Evolutionary conservation across 2,797 vertebrate species (phyloP).

Genomic region (Gallinago solitaria): DNA sequence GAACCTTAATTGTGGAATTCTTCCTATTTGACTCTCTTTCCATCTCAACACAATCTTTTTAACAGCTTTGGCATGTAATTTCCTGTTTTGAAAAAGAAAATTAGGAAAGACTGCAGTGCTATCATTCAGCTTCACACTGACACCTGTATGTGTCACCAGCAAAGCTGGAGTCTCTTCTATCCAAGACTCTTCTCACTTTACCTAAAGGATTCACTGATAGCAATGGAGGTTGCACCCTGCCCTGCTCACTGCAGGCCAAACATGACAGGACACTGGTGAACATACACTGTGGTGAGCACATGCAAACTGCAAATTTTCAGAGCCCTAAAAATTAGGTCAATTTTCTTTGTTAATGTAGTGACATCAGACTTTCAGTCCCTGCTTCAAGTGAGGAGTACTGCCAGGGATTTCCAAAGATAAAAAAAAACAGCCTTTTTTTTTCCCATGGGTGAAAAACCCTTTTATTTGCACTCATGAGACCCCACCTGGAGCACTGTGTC

Average conservation of each 20-base stretch:
- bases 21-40: constrained; percentile 1
- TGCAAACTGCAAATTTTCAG: neutral
- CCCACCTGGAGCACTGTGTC: too few relatives aligned
- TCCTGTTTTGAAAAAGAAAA: neutral
- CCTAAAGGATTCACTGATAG: neutral
- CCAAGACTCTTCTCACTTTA: neutral
- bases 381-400: neutral
- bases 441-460: neutral
- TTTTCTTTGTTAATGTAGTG: neutral
- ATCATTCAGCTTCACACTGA: neutral
- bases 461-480: neutral
- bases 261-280: neutral
- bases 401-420: neutral
- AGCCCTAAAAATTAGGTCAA: neutral
- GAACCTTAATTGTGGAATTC: neutral
- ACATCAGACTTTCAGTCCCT: neutral
- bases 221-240: neutral
- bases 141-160: neutral
- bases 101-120: neutral
- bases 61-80: neutral
- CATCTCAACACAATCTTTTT: neutral
- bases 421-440: neutral
- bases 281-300: neutral
- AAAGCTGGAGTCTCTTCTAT: neutral
- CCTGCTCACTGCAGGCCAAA: neutral